These are phyloP conservation scores for Turnix velox DNA, from an alignment of 2,113 vertebrate genomes.

Conservation along the genomic window DNA sequence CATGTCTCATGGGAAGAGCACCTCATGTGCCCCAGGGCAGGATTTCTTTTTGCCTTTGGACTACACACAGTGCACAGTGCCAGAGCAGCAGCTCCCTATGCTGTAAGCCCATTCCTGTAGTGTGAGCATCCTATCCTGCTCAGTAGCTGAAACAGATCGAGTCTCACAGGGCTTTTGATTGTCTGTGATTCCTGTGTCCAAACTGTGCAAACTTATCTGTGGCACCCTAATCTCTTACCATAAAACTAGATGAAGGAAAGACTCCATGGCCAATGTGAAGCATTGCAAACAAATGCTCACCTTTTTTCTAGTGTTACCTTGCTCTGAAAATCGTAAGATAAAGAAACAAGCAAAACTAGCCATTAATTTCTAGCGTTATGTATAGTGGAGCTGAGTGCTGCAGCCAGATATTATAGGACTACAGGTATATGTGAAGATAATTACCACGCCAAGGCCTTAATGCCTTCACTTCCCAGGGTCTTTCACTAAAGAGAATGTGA, in stretches of 20 bases:
- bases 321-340: background rate
- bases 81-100: fast-evolving
- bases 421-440: background rate
- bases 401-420: background rate
- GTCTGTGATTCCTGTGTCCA: fast-evolving
- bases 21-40: fast-evolving
- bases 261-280: background rate
- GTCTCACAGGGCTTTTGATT: background rate
- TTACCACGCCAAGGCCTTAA: background rate
- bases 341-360: background rate
- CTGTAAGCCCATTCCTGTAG: background rate
- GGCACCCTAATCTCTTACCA: background rate
- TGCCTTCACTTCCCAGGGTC: background rate
- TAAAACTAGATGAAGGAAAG: background rate
- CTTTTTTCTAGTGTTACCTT: background rate
- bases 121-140: background rate
- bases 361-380: background rate
- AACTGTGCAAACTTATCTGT: background rate
- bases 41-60: fast-evolving
- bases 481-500: background rate
- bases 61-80: background rate
- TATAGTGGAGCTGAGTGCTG: background rate
- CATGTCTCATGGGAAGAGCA: background rate
- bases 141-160: background rate
- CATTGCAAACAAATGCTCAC: background rate